Evolutionary conservation across 2,888 invertebrate species (phyloP), one percentile per base, ranked within the genome.

Genomic region (Pterostichus madidus): DNA sequence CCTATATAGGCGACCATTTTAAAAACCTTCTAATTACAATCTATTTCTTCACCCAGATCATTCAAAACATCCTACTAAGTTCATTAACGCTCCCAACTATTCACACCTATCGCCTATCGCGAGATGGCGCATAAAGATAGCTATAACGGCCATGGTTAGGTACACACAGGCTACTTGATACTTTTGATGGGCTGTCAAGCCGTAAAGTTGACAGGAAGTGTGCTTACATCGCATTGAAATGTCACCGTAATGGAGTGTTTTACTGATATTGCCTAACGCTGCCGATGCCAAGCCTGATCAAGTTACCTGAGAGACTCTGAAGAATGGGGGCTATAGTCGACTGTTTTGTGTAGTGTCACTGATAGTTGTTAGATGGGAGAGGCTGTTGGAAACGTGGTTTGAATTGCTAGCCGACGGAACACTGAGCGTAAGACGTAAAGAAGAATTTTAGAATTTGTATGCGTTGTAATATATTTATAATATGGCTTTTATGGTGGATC

Each of bases 131-230:
- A 79, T 79, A 79, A 79, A 79, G 64, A 79, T 79, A 64, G 7
- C 11, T n/a, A 10, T 52, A n/a, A 53, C 53, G 76, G 15, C 35
- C 31, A 6, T 56, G 44, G 64, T 46, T 44, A 44, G 35, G 52
- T 52, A 52, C 44, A 76, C 53, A 52, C 13, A 77, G 87, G 88
- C 89, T 89, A 89, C 89, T 89, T 87, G 89, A 89, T 89, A 88
- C 90, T 90, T 83, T 91, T 91, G 90, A 90, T 91, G 90, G 91
- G 91, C 91, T 91, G 89, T 90, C 90, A 89, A 90, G 90, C 90
- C 91, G 92, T 92, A 92, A 92, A 90, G 89, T 89, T 88, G 89
- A 88, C 89, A 88, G 86, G 86, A 88, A 88, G 89, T 87, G 83
- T 81, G 75, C 81, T 73, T 87, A 88, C 87, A 88, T 88, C 87